Percentiles rank a stretch among this genome's conserved stretches.
Evolutionary conservation across 2,113 vertebrate species (phyloP).

Genomic region (Muntiacus reevesi): DNA sequence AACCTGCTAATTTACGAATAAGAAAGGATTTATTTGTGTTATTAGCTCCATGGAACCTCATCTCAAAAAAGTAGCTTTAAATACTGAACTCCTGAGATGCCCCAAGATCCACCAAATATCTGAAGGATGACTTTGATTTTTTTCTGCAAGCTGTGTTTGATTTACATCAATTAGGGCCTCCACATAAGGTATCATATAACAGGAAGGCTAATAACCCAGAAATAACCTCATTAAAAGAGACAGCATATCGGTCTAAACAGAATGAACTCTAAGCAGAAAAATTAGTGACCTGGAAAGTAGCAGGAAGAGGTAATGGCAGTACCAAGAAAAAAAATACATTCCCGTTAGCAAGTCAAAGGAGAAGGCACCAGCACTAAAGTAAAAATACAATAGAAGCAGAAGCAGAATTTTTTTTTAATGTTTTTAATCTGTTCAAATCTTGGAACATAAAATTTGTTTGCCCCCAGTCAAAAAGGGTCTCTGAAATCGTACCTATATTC

Average conservation of each 20-base stretch:
- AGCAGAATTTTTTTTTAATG: conserved; percentile 58
- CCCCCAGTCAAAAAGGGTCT: conserved; percentile 37
- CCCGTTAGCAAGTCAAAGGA: conserved; percentile 84
- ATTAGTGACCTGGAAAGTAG: conserved; percentile 99
- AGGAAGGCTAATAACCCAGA: conserved; percentile 99
- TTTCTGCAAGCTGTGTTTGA: conserved; percentile 92
- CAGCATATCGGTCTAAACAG: conserved; percentile 96
- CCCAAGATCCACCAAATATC: conserved; percentile 71
- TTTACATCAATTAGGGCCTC: conserved; percentile 97
- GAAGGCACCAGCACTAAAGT: conserved; percentile 77
- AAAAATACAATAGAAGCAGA: conserved; percentile 74
- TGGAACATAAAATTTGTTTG: conserved; percentile 42
- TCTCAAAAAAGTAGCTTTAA: conserved; percentile 75
- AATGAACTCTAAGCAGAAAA: conserved; percentile 99
- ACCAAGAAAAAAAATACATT: conserved; percentile 85
- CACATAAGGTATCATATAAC: conserved; percentile 96
- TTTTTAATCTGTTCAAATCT: conserved; percentile 75
- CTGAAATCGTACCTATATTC: conserved; percentile 28
- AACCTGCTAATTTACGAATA: conserved; percentile 88
- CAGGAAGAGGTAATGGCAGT: conserved; percentile 93
- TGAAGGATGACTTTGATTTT: conserved; percentile 88
- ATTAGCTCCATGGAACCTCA: conserved; percentile 81
- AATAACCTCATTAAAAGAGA: conserved; percentile 99
- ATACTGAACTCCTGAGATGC: conserved; percentile 75
- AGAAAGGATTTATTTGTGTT: conserved; percentile 89